phyloP scores from a whole-genome alignment of 2,888 invertebrate genomes.

The Onchidella celtica region DNA sequence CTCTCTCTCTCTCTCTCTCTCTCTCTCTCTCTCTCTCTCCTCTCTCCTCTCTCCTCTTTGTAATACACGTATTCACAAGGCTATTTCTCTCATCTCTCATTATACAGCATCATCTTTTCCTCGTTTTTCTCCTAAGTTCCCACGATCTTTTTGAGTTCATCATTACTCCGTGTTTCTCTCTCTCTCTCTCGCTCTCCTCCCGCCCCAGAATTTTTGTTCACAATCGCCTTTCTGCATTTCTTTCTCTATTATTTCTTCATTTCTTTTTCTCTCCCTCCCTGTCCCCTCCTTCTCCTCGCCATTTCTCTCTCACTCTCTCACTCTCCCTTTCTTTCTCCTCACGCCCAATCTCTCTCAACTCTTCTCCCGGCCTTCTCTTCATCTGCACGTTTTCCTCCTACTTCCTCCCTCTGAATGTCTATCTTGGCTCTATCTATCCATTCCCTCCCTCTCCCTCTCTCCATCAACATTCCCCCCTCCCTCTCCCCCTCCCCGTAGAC shows the following conservation, averaged over 20 bases:
- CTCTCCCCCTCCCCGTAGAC: neutral
- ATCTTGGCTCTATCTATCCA: no score
- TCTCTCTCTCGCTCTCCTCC: constrained; percentile 41
- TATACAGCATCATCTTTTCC: constrained; percentile 40
- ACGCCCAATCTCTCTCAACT: neutral
- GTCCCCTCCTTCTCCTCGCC: neutral
- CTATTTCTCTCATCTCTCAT: constrained; percentile 32
- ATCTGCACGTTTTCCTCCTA: neutral
- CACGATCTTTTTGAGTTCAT: no score
- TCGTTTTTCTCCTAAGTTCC: constrained; percentile 31
- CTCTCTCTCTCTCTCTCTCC: constrained; percentile 49
- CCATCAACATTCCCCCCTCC: neutral
- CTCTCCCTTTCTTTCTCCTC: neutral
- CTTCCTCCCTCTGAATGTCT: neutral
- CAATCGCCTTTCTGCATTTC: no score
- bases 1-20: constrained; percentile 19
- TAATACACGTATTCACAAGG: constrained; percentile 22
- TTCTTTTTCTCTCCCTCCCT: constrained; percentile 34
- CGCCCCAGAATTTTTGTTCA: no score
- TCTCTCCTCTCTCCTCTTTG: constrained; percentile 36
- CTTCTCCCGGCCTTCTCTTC: neutral
- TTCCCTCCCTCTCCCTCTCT: neutral
- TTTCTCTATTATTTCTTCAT: no score
- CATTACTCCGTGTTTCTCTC: constrained; percentile 15
- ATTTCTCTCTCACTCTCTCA: neutral